Conservation (phyloP, 2,888 invertebrate species). For the Conops quadrifasciatus region DNA sequence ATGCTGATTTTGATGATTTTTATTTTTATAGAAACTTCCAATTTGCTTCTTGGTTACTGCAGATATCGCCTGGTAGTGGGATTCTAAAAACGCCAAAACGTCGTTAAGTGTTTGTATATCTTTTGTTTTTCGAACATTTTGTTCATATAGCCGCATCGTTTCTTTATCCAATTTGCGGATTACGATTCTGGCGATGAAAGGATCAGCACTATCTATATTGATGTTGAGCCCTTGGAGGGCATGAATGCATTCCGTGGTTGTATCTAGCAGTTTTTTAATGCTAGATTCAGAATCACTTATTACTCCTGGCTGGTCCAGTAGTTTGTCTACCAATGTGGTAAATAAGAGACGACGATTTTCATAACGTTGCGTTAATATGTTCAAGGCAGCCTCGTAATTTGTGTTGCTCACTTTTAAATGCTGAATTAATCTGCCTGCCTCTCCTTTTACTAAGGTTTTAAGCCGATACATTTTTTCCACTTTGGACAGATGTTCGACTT, state of each 20-base stretch:
- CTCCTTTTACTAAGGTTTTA: neutral
- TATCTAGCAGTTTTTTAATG: neutral
- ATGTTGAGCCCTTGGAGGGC: neutral
- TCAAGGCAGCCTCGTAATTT: neutral
- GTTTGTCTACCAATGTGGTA: constrained; percentile 9
- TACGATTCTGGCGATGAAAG: too few species aligned
- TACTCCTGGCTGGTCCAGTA: constrained; percentile 7
- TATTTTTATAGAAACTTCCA: constrained; percentile 1
- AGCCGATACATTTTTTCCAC: constrained; percentile 6
- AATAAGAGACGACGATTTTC: constrained; percentile 9
- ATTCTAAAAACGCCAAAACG: too few species aligned
- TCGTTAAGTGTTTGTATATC: neutral
- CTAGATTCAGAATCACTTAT: too few species aligned
- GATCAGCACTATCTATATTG: neutral
- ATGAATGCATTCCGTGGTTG: constrained; percentile 1
- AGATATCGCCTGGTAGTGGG: neutral
- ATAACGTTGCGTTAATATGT: neutral
- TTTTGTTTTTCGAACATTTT: neutral
- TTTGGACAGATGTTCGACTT: neutral
- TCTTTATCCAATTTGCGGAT: neutral
- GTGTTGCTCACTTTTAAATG: neutral
- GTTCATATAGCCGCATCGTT: neutral
- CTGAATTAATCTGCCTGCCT: constrained; percentile 2
- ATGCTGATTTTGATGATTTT: neutral
- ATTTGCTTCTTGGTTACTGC: constrained; percentile 3